Conservation (phyloP, 2,888 invertebrate species). For the Tubulanus polymorphus region DNA sequence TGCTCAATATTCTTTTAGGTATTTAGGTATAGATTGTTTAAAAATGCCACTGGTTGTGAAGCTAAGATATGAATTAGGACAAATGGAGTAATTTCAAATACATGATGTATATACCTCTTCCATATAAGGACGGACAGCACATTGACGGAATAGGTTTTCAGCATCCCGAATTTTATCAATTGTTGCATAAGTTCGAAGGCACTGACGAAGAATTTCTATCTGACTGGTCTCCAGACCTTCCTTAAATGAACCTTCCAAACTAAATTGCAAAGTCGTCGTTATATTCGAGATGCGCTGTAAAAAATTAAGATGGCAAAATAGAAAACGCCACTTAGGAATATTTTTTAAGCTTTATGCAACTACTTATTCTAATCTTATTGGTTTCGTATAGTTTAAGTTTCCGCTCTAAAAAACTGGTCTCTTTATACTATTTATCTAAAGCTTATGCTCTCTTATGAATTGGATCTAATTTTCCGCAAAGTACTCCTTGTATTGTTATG, state of each 20-base stretch:
- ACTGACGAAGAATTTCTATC: conserved; percentile 44
- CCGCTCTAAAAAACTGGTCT: not conserved
- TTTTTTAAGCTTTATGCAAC: too few relatives aligned
- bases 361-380: too few relatives aligned
- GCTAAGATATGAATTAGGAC: not conserved
- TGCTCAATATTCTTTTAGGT: not conserved
- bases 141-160: conserved; percentile 66
- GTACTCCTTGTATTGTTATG: not conserved
- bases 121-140: conserved; percentile 67
- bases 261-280: conserved; percentile 48
- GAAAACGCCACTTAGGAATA: too few relatives aligned
- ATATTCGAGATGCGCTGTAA: conserved; percentile 49
- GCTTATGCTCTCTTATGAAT: too few relatives aligned
- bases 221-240: conserved; percentile 45
- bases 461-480: too few relatives aligned
- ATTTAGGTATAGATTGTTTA: not conserved
- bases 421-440: not conserved
- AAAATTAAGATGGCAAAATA: too few relatives aligned
- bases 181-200: conserved; percentile 61
- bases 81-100: not conserved
- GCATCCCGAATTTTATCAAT: conserved; percentile 68
- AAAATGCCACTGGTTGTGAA: too few relatives aligned
- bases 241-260: conserved; percentile 51
- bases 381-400: too few relatives aligned
- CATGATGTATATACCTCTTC: conserved; percentile 55